Evolutionary conservation across 2,888 invertebrate genomes (phyloP).

Genomic region (Lasioglossum oenotherae): DNA sequence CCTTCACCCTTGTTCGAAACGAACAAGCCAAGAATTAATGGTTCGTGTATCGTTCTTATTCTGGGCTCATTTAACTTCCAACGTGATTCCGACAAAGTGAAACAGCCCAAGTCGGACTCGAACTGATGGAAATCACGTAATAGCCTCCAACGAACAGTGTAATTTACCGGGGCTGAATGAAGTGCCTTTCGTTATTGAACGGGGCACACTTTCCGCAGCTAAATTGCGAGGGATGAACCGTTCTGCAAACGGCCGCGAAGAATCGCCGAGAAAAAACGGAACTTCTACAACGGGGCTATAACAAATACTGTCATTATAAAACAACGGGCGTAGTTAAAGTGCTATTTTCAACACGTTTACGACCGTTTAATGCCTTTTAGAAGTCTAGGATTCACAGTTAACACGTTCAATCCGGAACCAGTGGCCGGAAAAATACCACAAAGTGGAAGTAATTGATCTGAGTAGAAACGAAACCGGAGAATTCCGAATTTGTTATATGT

Average conservation of each 20-base stretch:
- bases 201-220: slow-evolving; percentile 12
- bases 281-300: neutral
- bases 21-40: slow-evolving; percentile 32
- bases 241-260: slow-evolving; percentile 13
- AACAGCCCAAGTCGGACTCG: slow-evolving; percentile 12
- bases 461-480: neutral
- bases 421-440: neutral
- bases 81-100: slow-evolving; percentile 12
- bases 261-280: neutral
- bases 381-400: neutral
- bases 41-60: slow-evolving; percentile 28
- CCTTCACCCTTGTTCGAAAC: neutral
- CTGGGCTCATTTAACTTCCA: slow-evolving; percentile 32
- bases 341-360: neutral
- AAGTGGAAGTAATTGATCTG: neutral
- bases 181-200: slow-evolving; percentile 26
- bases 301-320: neutral
- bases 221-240: slow-evolving; percentile 13
- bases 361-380: neutral
- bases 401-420: neutral
- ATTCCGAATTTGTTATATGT: neutral
- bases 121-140: slow-evolving; percentile 30
- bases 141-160: slow-evolving; percentile 14
- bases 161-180: slow-evolving; percentile 9
- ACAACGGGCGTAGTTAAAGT: neutral